Evolutionary conservation across 2,113 vertebrate species (phyloP), one percentile per base, ranked within the genome.

Genomic region (Cynocephalus volans): DNA sequence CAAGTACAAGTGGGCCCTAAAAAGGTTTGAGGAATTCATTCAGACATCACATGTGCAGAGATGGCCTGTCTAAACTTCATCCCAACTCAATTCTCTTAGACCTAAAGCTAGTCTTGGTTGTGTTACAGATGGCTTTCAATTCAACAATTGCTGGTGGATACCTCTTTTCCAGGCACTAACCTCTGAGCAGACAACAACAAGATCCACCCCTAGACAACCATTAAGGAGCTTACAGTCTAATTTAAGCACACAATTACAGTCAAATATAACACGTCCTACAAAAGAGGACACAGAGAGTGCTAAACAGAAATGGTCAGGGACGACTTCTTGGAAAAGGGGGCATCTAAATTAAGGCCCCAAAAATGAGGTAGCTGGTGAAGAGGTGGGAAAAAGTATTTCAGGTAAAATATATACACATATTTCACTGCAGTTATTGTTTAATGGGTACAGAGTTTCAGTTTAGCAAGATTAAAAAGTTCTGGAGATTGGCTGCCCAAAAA

Each of bases 341-440:
- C 10, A 86, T 45, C 54, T 67, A 96, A 95, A 95, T 56, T 70
- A 93, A 93, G 33, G 10, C 24, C 82, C 95, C 36, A 91, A 90
- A 96, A 79, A 88, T 76, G 28, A 88, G 48, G 31, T 58, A 82
- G 26, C 54, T 33, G 88, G n/a, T 94, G 36, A 83, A 88, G 45
- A 95, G 36, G 1, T 45, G 14, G 52, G 14, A 6, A 64, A 62
- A 79, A 82, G 23, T 36, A 56, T 82, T 80, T 81, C 19, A 67
- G 6, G 13, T 79, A 89, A 80, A 93, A 54, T 65, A 81, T 4
- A 65, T 28, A 48, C 33, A 36, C 8, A 8, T 52, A n/a, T 62
- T 81, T 60, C 79, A 54, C 28, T n/a, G 13, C 15, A 69, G 12
- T 72, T 64, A 6, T 65, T 80, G 14, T n/a, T 73, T 65, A 65